A percentile compares a stretch with the other conserved stretches of the same genome.
These are phyloP conservation scores for Temnothorax curvispinosus DNA, from an alignment of 1,140 invertebrate species.

Conservation along the genomic window DNA sequence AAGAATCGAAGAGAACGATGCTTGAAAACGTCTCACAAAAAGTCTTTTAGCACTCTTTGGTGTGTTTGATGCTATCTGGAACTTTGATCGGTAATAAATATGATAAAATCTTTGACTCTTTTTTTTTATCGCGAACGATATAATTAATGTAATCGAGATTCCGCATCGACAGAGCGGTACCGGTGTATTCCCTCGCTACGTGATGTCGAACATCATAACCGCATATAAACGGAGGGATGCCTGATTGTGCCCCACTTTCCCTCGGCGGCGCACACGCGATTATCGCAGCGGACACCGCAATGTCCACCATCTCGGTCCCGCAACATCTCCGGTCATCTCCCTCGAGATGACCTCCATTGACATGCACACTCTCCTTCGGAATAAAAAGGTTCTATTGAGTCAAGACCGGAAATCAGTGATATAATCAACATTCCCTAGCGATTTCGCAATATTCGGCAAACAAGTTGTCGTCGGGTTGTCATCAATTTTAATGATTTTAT, in stretches of 20 bases:
- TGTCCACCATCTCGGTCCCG: not conserved
- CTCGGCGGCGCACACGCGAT: slow-evolving; percentile 30
- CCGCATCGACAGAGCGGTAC: slow-evolving; percentile 1
- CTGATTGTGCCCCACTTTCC: slow-evolving; percentile 49
- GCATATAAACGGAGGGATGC: slow-evolving; percentile 34
- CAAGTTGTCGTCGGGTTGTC: not conserved
- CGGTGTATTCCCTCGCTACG: not conserved
- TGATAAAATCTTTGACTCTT: not conserved
- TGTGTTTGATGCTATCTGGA: not conserved
- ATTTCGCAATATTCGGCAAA: not conserved
- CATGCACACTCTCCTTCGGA: not conserved
- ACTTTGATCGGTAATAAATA: slow-evolving; percentile 17
- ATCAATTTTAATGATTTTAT: not conserved
- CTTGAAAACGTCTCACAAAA: not conserved
- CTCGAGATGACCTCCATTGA: not conserved
- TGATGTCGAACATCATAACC: slow-evolving; percentile 13
- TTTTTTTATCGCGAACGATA: not conserved
- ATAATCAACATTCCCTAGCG: slow-evolving; percentile 12
- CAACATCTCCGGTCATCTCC: slow-evolving; percentile 10
- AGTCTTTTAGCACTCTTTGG: not conserved
- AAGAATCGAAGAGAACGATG: not conserved
- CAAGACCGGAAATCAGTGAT: not conserved
- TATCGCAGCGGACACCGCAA: slow-evolving; percentile 38
- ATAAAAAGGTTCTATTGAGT: not conserved
- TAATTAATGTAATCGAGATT: slow-evolving; percentile 28